Conservation (phyloP, 1,140 invertebrate genomes). For the Pollicipes pollicipes region DNA sequence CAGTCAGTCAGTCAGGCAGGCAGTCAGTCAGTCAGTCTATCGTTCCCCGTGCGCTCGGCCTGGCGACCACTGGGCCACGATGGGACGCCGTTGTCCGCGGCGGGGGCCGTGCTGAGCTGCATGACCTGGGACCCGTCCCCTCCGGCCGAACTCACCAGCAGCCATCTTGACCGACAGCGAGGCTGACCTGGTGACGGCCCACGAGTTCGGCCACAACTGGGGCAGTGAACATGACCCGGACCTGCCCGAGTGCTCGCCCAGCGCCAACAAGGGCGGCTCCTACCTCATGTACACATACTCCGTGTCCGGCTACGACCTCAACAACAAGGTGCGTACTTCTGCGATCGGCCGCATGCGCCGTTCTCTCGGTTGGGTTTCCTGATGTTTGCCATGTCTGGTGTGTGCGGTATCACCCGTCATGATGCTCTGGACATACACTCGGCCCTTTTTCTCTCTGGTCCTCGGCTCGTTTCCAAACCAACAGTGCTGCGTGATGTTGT, state of each 20-base stretch:
- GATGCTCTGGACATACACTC: too few relatives aligned
- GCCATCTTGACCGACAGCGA: conserved; percentile 35
- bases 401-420: too few relatives aligned
- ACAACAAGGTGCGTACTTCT: conserved; percentile 64
- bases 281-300: conserved; percentile 97
- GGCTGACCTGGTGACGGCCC: conserved; percentile 86
- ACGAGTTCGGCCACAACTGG: conserved; percentile 96
- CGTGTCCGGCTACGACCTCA: conserved; percentile 88
- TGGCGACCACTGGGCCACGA: neutral
- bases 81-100: neutral
- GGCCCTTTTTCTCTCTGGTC: too few relatives aligned
- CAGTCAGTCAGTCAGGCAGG: too few relatives aligned
- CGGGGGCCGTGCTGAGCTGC: too few relatives aligned
- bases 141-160: too few relatives aligned
- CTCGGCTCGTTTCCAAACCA: too few relatives aligned
- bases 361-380: too few relatives aligned
- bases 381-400: too few relatives aligned
- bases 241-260: conserved; percentile 78
- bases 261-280: conserved; percentile 77
- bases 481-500: too few relatives aligned
- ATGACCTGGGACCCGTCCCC: too few relatives aligned
- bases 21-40: neutral
- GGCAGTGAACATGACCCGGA: conserved; percentile 95
- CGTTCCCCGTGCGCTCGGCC: neutral
- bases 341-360: too few relatives aligned